Evolutionary conservation across 2,113 vertebrate species (phyloP).

Genomic region (Pseudorectes ferrugineus): DNA sequence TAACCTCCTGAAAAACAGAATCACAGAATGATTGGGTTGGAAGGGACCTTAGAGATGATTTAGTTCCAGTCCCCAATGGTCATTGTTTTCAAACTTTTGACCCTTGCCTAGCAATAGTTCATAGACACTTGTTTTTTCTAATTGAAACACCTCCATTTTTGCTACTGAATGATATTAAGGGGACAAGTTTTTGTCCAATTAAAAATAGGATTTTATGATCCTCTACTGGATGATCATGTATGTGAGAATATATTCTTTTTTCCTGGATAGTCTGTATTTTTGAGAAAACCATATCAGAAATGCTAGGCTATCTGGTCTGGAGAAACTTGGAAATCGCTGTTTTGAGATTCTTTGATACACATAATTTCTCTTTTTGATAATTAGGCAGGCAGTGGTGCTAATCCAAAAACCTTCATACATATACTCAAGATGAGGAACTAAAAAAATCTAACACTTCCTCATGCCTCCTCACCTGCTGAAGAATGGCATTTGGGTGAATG

Average conservation of each 20-base stretch:
- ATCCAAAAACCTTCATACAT: neutral
- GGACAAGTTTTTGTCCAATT: neutral
- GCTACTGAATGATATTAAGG: neutral
- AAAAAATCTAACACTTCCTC: neutral
- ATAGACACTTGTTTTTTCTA: neutral
- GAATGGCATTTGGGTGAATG: neutral
- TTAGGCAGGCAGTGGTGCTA: neutral
- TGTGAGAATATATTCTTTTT: neutral
- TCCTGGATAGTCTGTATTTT: neutral
- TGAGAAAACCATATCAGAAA: neutral
- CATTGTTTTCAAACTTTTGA: neutral
- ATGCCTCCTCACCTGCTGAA: neutral
- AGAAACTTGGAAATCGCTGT: neutral
- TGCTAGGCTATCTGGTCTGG: neutral
- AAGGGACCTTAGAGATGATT: neutral
- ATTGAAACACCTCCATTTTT: neutral
- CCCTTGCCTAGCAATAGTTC: neutral
- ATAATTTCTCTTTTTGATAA: neutral
- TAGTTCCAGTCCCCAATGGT: rapidly evolving
- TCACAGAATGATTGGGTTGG: neutral
- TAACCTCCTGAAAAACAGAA: neutral
- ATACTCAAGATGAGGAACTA: neutral
- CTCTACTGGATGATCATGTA: neutral
- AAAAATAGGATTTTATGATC: neutral
- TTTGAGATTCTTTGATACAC: neutral